phyloP scores from a whole-genome alignment of 2,888 invertebrate genomes.

The Agapostemon virescens region DNA sequence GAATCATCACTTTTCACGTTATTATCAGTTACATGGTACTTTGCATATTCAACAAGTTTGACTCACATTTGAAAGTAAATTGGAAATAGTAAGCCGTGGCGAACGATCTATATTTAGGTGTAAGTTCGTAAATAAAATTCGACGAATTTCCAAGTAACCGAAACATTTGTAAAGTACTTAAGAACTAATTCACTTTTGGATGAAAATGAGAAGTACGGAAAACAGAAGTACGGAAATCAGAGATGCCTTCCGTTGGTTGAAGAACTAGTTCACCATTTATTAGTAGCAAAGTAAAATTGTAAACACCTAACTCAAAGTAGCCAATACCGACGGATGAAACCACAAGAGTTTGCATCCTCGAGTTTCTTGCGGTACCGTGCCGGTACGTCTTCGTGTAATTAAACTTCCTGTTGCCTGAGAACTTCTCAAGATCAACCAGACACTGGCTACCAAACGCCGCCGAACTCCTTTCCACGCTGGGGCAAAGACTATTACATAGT shows the following conservation, averaged over 20 bases:
- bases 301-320: slow-evolving; percentile 42
- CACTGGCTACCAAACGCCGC: slow-evolving; percentile 59
- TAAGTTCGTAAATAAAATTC: background rate
- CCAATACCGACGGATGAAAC: slow-evolving; percentile 43
- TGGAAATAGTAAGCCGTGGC: too few relatives aligned
- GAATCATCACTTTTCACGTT: too few relatives aligned
- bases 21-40: too few relatives aligned
- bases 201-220: background rate
- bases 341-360: slow-evolving; percentile 54
- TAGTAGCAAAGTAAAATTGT: slow-evolving; percentile 33
- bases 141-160: background rate
- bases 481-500: slow-evolving; percentile 39
- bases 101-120: too few relatives aligned
- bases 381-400: slow-evolving; percentile 74
- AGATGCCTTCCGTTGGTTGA: background rate
- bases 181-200: background rate
- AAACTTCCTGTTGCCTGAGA: slow-evolving; percentile 72
- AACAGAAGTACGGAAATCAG: background rate
- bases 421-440: slow-evolving; percentile 62
- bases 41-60: too few relatives aligned
- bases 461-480: slow-evolving; percentile 35
- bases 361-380: slow-evolving; percentile 67
- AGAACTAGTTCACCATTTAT: background rate
- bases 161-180: background rate
- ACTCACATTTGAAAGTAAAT: too few relatives aligned